These are phyloP conservation scores for Acyrthosiphon pisum DNA, from an alignment of 1,140 invertebrate genomes.

Conservation along the genomic window DNA sequence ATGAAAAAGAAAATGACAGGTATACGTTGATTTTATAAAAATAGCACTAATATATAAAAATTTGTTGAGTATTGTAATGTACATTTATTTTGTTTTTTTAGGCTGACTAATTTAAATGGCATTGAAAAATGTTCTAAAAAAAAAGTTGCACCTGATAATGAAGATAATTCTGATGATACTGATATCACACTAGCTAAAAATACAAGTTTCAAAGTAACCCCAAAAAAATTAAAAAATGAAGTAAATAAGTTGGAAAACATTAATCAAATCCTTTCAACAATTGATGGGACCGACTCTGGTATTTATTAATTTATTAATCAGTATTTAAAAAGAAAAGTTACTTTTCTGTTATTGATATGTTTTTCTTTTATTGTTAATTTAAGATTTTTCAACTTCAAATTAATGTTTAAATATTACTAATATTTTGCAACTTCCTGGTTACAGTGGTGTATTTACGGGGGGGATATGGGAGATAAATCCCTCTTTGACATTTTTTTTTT, in stretches of 20 bases:
- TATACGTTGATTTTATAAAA: background rate
- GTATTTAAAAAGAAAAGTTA: background rate
- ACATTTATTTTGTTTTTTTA: background rate
- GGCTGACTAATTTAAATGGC: background rate
- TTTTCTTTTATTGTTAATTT: no score
- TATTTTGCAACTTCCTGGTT: no score
- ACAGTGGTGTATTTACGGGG: no score
- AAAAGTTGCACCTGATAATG: background rate
- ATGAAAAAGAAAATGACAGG: conserved; percentile 47
- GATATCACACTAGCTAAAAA: background rate
- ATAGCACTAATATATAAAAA: background rate
- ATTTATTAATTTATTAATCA: background rate
- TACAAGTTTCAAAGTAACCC: background rate
- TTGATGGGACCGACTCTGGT: background rate
- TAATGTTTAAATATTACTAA: no score
- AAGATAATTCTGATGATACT: background rate
- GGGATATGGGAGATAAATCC: no score
- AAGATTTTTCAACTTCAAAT: no score
- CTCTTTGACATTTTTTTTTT: no score
- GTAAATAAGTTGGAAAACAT: background rate
- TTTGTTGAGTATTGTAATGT: background rate
- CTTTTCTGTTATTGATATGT: background rate
- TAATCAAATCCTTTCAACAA: background rate
- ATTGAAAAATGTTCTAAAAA: background rate
- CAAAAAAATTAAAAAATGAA: background rate